These are phyloP conservation scores for Microtus agrestis DNA, from an alignment of 2,797 vertebrate genomes.

Conservation along the genomic window DNA sequence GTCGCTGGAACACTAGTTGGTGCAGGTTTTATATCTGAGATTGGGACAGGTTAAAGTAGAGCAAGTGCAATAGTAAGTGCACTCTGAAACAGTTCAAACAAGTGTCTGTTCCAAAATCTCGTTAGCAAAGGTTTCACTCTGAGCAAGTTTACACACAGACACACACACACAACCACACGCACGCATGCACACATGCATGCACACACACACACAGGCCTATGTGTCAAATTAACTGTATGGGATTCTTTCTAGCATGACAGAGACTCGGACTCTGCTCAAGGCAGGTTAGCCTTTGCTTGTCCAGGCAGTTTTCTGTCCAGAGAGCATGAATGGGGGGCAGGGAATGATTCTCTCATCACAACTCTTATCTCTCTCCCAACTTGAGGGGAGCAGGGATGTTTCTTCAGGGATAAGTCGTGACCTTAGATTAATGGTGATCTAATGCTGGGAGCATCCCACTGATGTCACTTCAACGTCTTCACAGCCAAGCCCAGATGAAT, in stretches of 20 bases:
- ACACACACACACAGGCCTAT: too few species aligned
- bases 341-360: neutral
- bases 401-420: neutral
- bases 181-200: too few species aligned
- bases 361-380: neutral
- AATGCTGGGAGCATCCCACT: neutral
- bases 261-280: neutral
- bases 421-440: neutral
- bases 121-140: slow-evolving; percentile 25
- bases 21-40: slow-evolving; percentile 41
- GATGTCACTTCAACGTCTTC: neutral
- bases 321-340: neutral
- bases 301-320: neutral
- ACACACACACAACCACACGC: neutral
- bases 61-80: neutral
- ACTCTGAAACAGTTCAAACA: slow-evolving; percentile 27
- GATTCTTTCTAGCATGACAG: neutral
- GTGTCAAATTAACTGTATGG: neutral
- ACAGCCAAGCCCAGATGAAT: neutral
- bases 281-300: neutral
- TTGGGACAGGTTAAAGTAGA: slow-evolving; percentile 17
- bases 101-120: slow-evolving; percentile 35
- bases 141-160: neutral
- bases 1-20: neutral
- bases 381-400: neutral